These are phyloP conservation scores for Epinephelus cyanopodus DNA, from an alignment of 2,113 vertebrate species.

Conservation along the genomic window DNA sequence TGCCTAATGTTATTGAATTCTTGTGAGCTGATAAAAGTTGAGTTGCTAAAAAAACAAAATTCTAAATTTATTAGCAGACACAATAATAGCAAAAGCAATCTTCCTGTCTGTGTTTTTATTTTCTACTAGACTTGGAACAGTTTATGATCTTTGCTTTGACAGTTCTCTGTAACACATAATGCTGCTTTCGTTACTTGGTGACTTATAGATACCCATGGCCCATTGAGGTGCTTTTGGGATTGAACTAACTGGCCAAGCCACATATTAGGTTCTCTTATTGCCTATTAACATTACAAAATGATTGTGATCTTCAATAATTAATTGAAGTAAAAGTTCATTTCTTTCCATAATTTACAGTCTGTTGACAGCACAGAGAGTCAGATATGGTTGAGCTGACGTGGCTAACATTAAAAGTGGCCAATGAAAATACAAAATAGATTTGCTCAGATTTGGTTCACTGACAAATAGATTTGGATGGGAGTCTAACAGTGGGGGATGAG, in stretches of 20 bases:
- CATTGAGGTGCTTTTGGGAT: background rate
- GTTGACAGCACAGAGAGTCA: constrained; percentile 57
- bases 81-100: constrained; percentile 18
- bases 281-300: constrained; percentile 29
- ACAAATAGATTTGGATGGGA: constrained; percentile 69
- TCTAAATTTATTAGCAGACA: constrained; percentile 26
- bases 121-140: constrained; percentile 23
- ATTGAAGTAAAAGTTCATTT: constrained; percentile 58
- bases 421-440: constrained; percentile 69
- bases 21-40: constrained; percentile 6
- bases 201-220: constrained; percentile 23
- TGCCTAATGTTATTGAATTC: background rate
- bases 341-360: constrained; percentile 50
- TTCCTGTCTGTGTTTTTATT: constrained; percentile 34
- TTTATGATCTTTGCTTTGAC: background rate
- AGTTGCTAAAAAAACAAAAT: background rate
- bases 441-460: constrained; percentile 66
- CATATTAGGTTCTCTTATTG: constrained; percentile 16
- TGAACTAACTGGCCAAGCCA: constrained; percentile 10
- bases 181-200: constrained; percentile 32
- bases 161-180: constrained; percentile 20
- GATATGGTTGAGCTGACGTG: constrained; percentile 51
- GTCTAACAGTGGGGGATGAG: constrained; percentile 54
- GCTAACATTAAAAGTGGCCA: constrained; percentile 59
- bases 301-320: constrained; percentile 40